Conservation (phyloP, 1,140 invertebrate species). For the Phymorhynchus buccinoides region DNA sequence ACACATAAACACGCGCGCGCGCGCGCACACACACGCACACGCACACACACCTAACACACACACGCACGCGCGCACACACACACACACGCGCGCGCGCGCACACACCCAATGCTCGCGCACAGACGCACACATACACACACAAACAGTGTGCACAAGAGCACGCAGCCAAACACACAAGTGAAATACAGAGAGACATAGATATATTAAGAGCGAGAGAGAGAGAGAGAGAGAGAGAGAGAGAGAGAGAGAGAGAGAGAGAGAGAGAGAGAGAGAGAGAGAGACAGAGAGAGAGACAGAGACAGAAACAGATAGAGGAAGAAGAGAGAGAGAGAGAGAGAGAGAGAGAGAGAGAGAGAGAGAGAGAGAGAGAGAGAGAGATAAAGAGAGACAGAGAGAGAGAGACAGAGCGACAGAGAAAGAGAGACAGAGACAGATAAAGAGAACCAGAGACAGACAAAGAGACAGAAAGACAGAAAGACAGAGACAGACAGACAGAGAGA, state of each 20-base stretch:
- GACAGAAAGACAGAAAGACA: not conserved
- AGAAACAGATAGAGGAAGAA: not conserved
- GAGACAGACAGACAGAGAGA: not conserved
- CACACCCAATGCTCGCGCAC: not conserved
- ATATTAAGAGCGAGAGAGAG: not conserved
- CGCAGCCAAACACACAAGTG: not conserved
- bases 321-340: not conserved
- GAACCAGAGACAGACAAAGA: too few relatives aligned
- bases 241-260: not conserved
- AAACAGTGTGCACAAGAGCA: not conserved
- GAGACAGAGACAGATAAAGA: not conserved
- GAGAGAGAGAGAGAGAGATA: not conserved
- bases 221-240: not conserved
- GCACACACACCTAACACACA: not conserved
- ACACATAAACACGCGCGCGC: not conserved
- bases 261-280: not conserved
- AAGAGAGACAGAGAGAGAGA: not conserved
- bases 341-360: not conserved
- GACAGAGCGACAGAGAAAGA: not conserved
- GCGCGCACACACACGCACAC: slow-evolving; percentile 10
- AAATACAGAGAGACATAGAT: not conserved
- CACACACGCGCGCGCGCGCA: not conserved
- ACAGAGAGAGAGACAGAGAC: not conserved
- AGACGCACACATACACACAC: slow-evolving; percentile 7
- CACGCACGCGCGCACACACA: not conserved